Base-by-base conservation (phyloP, 1,140 invertebrate species). In the Eubasilissa regina region DNA sequence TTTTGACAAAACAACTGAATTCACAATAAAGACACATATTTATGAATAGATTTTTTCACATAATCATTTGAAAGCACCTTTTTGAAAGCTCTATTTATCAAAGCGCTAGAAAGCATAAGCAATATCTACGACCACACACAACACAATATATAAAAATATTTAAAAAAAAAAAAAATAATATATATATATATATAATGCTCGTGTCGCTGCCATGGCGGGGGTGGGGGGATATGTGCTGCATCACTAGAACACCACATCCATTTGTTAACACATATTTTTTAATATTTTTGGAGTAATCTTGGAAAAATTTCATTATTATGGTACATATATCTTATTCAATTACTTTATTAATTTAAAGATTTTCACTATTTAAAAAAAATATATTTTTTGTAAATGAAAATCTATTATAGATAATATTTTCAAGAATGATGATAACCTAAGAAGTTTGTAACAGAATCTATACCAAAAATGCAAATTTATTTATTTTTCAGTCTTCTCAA, bases 81-180 rank as follows among this genome's bases (percentile, higher is more conserved):
- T 25, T 35, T 73, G 47, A 19, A 58, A 60, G 55, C 73, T 58
- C 55, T 75, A 75, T 75, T 58, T 75, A 44, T 17, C 44, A 64
- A 58, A 75, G 55, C 58, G 21, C 74, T 75, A 75, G 53, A 45
- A 75, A 75, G 74, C 58, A 75, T 48, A 70, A 75, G 74, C 55
- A 25, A 13, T 44, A 58, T 76, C 73, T 76, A 80, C 75, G 79
- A 80, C 79, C 79, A 80, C 73, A 80, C 79, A 80, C 58, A 76
- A 76, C 68, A 79, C 78, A 64, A 44, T 56, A 19, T 12, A 58
- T 21, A 47, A 58, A 47, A 62, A 48, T 12, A 70, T 48, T 47
- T 47, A 48, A 6, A 10, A 74, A 74, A 0, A 4, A 58, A 74
- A 55, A 11, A 55, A 35, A 73, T 35, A 43, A 17, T 17, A 13